Base-by-base conservation (phyloP, 2,113 vertebrate genomes). In the Perccottus glenii region DNA sequence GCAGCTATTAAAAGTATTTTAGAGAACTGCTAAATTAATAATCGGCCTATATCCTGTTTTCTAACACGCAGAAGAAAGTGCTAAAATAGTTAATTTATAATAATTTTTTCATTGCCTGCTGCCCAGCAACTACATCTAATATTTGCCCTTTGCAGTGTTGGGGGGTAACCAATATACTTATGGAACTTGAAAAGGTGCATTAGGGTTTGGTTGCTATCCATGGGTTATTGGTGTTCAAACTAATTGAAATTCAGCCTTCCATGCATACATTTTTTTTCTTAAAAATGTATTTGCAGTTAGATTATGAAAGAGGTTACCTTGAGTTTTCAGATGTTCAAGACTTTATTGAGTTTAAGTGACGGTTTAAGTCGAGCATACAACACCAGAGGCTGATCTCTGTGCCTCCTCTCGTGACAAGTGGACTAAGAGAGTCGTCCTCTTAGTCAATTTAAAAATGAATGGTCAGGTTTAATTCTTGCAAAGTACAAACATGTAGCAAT, bases 221-320 rank as follows among this genome's bases (percentile, higher is more conserved):
- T 12, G 50, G 11, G 11, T 36, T 55, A 55, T n/a, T 40, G 1
- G 42, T 61, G 38, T 48, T 63, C 9, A 3, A n/a, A 4, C 9
- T 36, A 10, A 64, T 65, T 65, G 33, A 15, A 19, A 35, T 45
- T 59, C 15, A 36, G 48, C n/a, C 56, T 61, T 9, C 27, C 57
- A 69, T 80, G 81, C 89, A 87, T 68, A 58, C 35, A n/a, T 35
- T 78, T 4, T 33, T 33, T 61, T 38, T 50, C 60, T 51, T 61
- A 42, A 14, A 40, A 43, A 61, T 5, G 59, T 5, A 4, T 64
- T 74, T 40, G 14, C 40, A 15, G 50, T 66, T 61, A 66, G 16
- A 11, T 55, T 64, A 63, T 71, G n/a, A n/a, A n/a, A 19, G 36
- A 47, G 40, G 73, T 93, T 92, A 93, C 92, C 92, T 93, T 90